Conservation (phyloP, 2,797 vertebrate species). For the Enteromius fasciolatus region DNA sequence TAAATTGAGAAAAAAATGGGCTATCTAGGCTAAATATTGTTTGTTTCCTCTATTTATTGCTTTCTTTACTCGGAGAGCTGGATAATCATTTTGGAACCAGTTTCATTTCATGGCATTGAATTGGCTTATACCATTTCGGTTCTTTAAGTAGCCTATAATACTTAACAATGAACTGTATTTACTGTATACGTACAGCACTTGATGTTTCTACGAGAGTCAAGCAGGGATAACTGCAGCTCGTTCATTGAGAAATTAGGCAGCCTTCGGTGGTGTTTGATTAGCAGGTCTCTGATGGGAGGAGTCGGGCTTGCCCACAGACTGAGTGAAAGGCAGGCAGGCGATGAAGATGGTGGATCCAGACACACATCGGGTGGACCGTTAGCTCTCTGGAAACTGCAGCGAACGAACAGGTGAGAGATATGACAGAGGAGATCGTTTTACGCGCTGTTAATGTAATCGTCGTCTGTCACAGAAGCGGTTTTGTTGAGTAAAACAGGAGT, state of each 20-base stretch:
- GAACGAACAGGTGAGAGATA: slow-evolving; percentile 60
- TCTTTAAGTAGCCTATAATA: too few relatives aligned
- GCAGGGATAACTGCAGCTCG: too few relatives aligned
- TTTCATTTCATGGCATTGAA: background rate
- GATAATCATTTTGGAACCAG: background rate
- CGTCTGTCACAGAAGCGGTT: background rate
- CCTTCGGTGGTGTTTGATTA: slow-evolving; percentile 52
- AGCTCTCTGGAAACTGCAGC: slow-evolving; percentile 48
- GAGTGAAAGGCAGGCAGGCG: slow-evolving; percentile 48
- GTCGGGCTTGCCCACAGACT: slow-evolving; percentile 41
- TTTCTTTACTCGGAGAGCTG: background rate
- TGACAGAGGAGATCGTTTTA: background rate
- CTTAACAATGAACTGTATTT: background rate
- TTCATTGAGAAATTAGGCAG: slow-evolving; percentile 35
- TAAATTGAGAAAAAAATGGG: background rate
- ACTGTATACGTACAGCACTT: background rate
- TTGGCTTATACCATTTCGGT: background rate
- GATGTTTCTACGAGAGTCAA: background rate
- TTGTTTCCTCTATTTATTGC: background rate
- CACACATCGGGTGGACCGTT: slow-evolving; percentile 51
- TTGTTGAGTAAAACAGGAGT: background rate
- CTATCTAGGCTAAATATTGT: background rate
- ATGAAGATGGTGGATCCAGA: slow-evolving; percentile 60
- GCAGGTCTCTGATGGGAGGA: slow-evolving; percentile 61
- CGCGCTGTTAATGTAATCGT: background rate